phyloP scores from a whole-genome alignment of 2,797 vertebrate species.

The Phyllotis vaccarum region DNA sequence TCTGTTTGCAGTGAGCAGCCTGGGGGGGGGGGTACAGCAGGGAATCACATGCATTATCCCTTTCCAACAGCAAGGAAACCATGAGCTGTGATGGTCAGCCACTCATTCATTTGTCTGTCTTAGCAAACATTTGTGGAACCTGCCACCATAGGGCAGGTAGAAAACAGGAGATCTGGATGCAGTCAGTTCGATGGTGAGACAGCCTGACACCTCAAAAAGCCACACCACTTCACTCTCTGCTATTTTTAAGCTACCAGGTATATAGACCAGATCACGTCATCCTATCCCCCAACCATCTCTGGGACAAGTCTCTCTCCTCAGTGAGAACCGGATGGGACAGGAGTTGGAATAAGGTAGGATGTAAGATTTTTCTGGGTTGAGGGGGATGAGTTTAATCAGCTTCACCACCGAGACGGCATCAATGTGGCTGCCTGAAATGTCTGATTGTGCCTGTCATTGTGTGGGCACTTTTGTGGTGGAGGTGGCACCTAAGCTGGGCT shows the following conservation, averaged over 20 bases:
- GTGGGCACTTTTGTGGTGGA: conserved; percentile 50
- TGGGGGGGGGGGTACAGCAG: too few relatives aligned
- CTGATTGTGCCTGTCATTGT: background rate
- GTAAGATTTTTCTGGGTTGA: background rate
- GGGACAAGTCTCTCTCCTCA: background rate
- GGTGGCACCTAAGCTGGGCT: conserved; percentile 42
- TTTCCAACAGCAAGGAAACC: background rate
- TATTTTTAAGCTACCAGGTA: background rate
- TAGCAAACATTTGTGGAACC: background rate
- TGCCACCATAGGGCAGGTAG: background rate
- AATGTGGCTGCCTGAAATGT: background rate
- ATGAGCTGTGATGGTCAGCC: background rate
- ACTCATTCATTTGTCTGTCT: background rate
- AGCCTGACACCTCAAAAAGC: background rate
- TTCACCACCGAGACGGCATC: background rate
- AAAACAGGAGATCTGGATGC: background rate
- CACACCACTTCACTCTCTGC: background rate
- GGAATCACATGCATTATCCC: background rate
- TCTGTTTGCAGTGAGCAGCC: background rate
- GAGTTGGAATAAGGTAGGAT: background rate
- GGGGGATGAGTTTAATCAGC: background rate
- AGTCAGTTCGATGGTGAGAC: background rate
- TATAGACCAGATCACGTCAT: background rate
- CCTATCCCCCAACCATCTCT: background rate
- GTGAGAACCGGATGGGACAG: background rate